Evolutionary conservation across 2,888 invertebrate genomes (phyloP), one percentile per base, ranked within the genome.

Genomic region (Girardia tigrina): DNA sequence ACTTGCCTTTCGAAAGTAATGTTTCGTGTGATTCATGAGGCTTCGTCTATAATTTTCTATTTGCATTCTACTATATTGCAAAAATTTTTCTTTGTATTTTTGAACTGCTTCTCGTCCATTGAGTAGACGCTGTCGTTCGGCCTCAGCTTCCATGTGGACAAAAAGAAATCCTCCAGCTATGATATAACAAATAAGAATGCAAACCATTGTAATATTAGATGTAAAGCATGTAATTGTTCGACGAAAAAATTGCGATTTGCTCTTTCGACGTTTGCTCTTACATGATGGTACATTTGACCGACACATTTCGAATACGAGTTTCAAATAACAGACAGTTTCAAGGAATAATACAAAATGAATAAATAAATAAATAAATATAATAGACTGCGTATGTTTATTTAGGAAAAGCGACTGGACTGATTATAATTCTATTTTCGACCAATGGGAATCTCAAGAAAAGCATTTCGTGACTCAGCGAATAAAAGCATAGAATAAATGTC

Each of bases 131-230:
- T n/a, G 1, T 26, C 23, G 42, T 74, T 42, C 74, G 1, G 74
- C 8, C 6, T 36, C 74, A 2, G 42, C 56, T 56, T 74, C 74
- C 6, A 28, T 56, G 23, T 16, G 20, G 16, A 42, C 56, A 23
- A 74, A 74, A 20, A 74, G 42, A 28, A 74, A 74, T 2, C 74
- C 74, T 2, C 74, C 74, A 23, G 74, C 74, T 26, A 74, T 56
- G 12, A 69, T 56, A 23, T 74, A 74, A n/a, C 42, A 26, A 4
- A 74, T 69, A 2, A 74, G 23, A n/a, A 74, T 23, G 26, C 26
- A 74, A 74, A 56, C 56, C 23, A 56, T 20, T 12, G 56, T 56
- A 6, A 56, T 23, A n/a, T 56, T 56, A 2, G 56, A 56, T 56
- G 56, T 56, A n/a, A 56, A 56, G 23, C 56, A 56, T 20, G 56